Base-by-base conservation (phyloP, 2,888 invertebrate genomes). In the Busseola fusca region DNA sequence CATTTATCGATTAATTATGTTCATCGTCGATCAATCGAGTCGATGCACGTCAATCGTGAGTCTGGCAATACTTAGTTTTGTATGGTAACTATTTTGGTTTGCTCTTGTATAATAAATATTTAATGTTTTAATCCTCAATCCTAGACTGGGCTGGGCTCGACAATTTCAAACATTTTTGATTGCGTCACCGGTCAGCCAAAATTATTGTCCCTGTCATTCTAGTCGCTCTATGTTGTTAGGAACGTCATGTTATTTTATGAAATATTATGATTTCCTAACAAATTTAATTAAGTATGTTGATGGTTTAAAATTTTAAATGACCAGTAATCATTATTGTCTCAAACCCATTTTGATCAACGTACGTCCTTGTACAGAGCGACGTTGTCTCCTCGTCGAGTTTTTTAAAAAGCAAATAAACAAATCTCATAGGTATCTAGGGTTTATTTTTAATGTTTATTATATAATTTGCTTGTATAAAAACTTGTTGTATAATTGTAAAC, bases 61-160 rank as follows among this genome's bases (percentile, higher is more conserved):
- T 60, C 42, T 60, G 30, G 72, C 48, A 54, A 42, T 64, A 56
- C 56, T 64, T 9, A 21, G 16, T 30, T 40, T 59, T 45, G 6
- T 58, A 58, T 45, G 57, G 37, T 63, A 60, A 48, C 37, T 60
- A 30, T 71, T 45, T 76, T 10, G 25, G 56, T 73, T 7, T 18
- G 64, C 27, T 45, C 10, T n/a, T 75, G 71, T 75, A 56, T 56
- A 75, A 56, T 56, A 75, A 76, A 70, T 50, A 37, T 56, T 69
- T 69, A 30, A 63, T 4, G 21, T 63, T 48, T 48, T 21, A 21
- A 50, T 54, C 10, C 27, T 50, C 48, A 74, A 68, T 42, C 1
- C 52, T 70, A 27, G 25, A 57, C 48, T 75, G 12, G 63, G 63
- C 52, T 64, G 79, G 68, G 68, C 64, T 78, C 60, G 63, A 65